Evolutionary conservation across 92 coral and sea anemone species (phyloP), one percentile per base, ranked within the genome.

Genomic region (Zoanthus sociatus): DNA sequence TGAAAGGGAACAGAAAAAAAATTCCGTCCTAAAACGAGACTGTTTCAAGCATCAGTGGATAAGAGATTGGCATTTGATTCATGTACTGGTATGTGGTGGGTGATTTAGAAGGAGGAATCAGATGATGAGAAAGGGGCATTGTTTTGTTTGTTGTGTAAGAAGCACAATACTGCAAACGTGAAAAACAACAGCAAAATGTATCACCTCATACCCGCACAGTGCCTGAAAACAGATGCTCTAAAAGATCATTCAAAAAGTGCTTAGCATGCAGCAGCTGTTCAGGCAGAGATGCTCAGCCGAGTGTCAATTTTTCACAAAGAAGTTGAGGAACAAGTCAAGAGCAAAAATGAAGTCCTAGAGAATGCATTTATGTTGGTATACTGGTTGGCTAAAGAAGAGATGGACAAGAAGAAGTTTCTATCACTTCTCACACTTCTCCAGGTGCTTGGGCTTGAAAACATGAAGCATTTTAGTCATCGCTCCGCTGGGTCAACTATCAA

Each of bases 41-140:
- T 71, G 79, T 81, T 87, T 87, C 64, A 88, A 92, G 86, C 89
- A 92, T 79, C 53, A 87, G 76, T 89, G 91, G 87, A 81, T 92
- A 58, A 83, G 90, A 79, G 82, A 89, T 83, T 86, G 56, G 78
- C 78, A 16, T 10, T 60, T 77, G 44, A 71, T 88, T 46, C 58
- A 73, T 12, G 46, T 47, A 81, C 87, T 44, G 87, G 82, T 73
- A 72, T 88, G 60, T 74, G 88, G 78, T 84, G 89, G 86, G 85
- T 89, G 1, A 50, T 73, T 14, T 83, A 77, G 14, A 75, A 50
- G 9, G 89, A 75, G 15, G 86, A 14, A 15, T 2, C 42, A 37
- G 42, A 37, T 37, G 42, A 4, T 37, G 42, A 37, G 4, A 37
- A 37, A 37, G 78, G 8, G 70, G 86, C 73, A 37, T 78, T 87